phyloP scores from a whole-genome alignment of 2,113 vertebrate species.

The Pachypanchax playfairii region DNA sequence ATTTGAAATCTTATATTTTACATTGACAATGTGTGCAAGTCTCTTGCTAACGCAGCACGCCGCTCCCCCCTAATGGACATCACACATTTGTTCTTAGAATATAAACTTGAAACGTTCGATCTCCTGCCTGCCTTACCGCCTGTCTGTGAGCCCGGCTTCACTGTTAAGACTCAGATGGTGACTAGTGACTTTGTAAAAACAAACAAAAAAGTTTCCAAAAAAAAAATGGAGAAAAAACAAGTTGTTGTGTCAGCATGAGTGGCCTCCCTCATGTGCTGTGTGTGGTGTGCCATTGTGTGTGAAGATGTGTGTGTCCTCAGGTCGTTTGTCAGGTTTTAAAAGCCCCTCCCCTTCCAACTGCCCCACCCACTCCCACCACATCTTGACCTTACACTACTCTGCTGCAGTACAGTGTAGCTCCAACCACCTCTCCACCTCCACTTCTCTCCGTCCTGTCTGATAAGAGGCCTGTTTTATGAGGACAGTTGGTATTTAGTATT shows the following conservation, averaged over 20 bases:
- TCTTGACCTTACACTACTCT: conserved; percentile 31
- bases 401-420: conserved; percentile 54
- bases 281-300: conserved; percentile 75
- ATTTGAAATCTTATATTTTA: neutral
- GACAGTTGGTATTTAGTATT: conserved; percentile 80
- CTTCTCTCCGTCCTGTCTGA: conserved; percentile 47
- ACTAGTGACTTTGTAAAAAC: conserved; percentile 75
- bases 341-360: conserved; percentile 22
- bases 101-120: too few species aligned
- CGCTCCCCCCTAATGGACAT: conserved; percentile 56
- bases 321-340: conserved; percentile 77
- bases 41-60: neutral
- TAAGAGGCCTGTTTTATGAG: conserved; percentile 76
- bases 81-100: neutral
- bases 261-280: conserved; percentile 75
- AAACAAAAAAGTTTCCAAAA: conserved; percentile 41
- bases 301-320: conserved; percentile 78
- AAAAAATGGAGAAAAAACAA: conserved; percentile 11
- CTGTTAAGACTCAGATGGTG: conserved; percentile 71
- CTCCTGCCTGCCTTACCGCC: conserved; percentile 29
- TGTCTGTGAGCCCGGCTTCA: conserved; percentile 60
- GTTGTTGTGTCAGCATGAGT: conserved; percentile 76
- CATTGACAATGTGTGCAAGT: conserved; percentile 16
- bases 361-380: conserved; percentile 10
- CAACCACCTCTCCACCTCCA: neutral